A percentile compares a stretch with the other conserved stretches of the same genome.
Conservation (phyloP, 2,113 vertebrate genomes). For the Hiodon tergisus region DNA sequence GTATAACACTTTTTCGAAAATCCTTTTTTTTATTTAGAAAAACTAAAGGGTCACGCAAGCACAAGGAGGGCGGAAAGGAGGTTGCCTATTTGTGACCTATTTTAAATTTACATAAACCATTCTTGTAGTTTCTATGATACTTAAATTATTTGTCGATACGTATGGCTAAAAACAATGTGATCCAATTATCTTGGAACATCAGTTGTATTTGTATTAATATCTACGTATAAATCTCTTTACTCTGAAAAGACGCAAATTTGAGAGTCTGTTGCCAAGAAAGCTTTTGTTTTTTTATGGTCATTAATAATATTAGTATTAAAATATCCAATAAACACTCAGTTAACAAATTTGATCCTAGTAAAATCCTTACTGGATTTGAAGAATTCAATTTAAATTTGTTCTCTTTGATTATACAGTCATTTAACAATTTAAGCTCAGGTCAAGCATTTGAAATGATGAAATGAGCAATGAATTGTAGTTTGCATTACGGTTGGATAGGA, state of each 20-base stretch:
- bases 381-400: too few relatives aligned
- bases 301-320: neutral
- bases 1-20: too few relatives aligned
- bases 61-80: neutral
- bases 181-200: neutral
- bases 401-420: too few relatives aligned
- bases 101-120: neutral
- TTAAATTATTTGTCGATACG: neutral
- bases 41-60: too few relatives aligned
- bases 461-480: too few relatives aligned
- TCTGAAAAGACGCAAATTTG: neutral
- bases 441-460: too few relatives aligned
- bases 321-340: too few relatives aligned
- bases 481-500: too few relatives aligned
- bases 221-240: neutral
- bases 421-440: too few relatives aligned
- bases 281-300: neutral
- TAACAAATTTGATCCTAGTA: too few relatives aligned
- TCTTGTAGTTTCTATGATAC: neutral
- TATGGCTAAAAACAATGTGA: neutral
- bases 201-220: conserved; percentile 4
- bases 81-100: neutral
- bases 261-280: neutral
- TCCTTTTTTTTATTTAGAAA: too few relatives aligned
- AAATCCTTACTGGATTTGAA: too few relatives aligned